phyloP scores from a whole-genome alignment of 2,888 invertebrate species.

The Melieria picta region DNA sequence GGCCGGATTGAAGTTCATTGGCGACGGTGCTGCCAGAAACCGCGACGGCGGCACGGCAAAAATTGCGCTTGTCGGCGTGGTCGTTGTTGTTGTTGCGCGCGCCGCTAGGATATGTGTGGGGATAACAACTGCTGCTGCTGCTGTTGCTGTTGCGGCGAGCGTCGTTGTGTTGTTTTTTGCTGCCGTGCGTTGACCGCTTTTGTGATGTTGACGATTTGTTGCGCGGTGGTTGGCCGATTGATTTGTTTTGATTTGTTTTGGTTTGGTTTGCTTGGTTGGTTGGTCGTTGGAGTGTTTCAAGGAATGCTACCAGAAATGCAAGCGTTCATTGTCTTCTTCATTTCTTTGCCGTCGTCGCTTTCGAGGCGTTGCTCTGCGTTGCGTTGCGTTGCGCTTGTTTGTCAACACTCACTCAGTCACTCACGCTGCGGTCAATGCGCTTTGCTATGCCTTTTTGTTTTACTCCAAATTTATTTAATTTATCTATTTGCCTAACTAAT shows the following conservation, averaged over 20 bases:
- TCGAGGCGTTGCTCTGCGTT: too few species aligned
- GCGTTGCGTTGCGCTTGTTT: too few species aligned
- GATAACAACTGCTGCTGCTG: constrained; percentile 6
- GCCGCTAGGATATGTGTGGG: not conserved
- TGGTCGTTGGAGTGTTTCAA: constrained; percentile 23
- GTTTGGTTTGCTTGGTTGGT: not conserved
- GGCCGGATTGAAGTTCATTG: constrained; percentile 56
- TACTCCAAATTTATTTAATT: too few species aligned
- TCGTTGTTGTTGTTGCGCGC: not conserved
- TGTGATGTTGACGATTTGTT: not conserved
- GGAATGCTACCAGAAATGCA: constrained; percentile 56
- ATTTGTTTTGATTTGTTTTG: not conserved
- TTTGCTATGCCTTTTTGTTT: too few species aligned
- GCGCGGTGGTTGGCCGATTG: not conserved
- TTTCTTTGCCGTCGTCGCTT: constrained; percentile 12
- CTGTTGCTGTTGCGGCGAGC: constrained; percentile 21
- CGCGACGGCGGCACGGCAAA: too few species aligned
- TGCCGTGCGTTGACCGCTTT: not conserved
- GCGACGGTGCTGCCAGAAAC: constrained; percentile 4
- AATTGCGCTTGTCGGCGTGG: too few species aligned
- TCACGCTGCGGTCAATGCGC: too few species aligned
- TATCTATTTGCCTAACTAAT: too few species aligned
- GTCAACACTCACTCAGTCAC: too few species aligned
- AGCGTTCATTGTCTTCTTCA: constrained; percentile 19
- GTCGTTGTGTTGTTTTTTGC: not conserved